Base-by-base conservation (phyloP, 2,888 invertebrate species). In the Aspidiotus rigidus region DNA sequence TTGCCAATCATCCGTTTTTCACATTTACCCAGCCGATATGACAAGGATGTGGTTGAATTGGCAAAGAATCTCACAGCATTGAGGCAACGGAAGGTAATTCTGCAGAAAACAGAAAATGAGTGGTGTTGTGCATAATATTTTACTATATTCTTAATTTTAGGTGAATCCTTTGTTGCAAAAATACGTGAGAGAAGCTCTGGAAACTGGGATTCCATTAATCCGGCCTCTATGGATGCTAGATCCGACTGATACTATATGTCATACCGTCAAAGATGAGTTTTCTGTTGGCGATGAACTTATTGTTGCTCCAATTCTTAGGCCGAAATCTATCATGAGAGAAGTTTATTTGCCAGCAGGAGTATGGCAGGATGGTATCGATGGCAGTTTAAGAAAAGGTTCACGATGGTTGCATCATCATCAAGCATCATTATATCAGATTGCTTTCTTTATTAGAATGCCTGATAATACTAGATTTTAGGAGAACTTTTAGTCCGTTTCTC, bases 1-100 rank as follows among this genome's bases (percentile, higher is more conserved):
- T 79, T 97, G 74, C 95, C 96, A 0, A 89, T 93, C 0, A 89
- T 97, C 79, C 88, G 94, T 76, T 94, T 93, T 74, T 92, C 92
- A 0, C 87, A 92, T 76, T 79, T 93, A 56, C 96, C 97, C 0
- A 91, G 90, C 77, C 89, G 90, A 76, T 95, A 93, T 75, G 88
- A 89, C 75, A 86, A 88, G 57, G 81, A 83, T 60, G 86, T 92
- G 0, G 79, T 89, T 11, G 88, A 89, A 70, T 84, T 90, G 77
- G 89, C 90, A 0, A 89, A 86, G 76, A 85, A 83, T 75, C 82
- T 90, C 75, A 88, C 89, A 0, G 79, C 83, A 3, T 79, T 90
- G n/a, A 81, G 93, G 16, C 86, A 87, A 74, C 87, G 86, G 76
- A 83, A 84, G 73, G 90, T 87, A 49, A 49, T 28, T 28, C 28